A percentile compares a stretch with the other conserved stretches of the same genome.
Evolutionary conservation across 2,888 invertebrate species (phyloP).

Genomic region (Alentia gelatinosa): DNA sequence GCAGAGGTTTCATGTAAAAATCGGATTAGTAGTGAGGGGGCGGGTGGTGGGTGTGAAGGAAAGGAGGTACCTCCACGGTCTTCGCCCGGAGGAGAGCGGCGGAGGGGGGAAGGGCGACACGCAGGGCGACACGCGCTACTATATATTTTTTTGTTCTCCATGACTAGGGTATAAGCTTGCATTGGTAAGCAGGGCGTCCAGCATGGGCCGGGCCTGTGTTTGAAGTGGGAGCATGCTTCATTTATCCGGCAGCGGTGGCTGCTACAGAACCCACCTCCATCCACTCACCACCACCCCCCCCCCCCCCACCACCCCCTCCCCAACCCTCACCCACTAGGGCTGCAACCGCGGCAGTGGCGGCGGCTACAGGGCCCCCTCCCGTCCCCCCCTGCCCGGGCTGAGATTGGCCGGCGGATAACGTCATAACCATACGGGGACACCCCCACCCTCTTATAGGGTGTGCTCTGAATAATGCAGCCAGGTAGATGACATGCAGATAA

Average conservation of each 20-base stretch:
- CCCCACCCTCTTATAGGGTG: neutral
- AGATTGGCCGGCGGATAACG: neutral
- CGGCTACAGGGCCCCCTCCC: neutral
- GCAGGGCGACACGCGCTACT: too few relatives aligned
- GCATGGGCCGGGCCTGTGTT: neutral
- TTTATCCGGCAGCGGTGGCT: too few relatives aligned
- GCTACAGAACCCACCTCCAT: too few relatives aligned
- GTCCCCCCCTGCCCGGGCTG: neutral
- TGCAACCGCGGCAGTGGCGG: neutral
- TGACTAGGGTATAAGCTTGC: neutral
- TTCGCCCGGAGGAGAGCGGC: too few relatives aligned
- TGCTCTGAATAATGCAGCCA: slow-evolving; percentile 17
- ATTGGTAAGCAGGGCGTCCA: neutral
- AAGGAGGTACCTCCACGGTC: too few relatives aligned
- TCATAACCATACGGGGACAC: neutral
- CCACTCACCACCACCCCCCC: too few relatives aligned
- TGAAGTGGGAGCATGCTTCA: neutral
- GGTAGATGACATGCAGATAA: slow-evolving; percentile 5
- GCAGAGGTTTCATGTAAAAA: too few relatives aligned
- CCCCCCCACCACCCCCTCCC: too few relatives aligned
- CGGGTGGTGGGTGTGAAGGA: neutral
- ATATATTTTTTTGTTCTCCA: neutral
- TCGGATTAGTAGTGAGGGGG: neutral
- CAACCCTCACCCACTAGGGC: too few relatives aligned
- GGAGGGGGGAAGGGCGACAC: too few relatives aligned